These are phyloP conservation scores for Eupsilia transversa DNA, from an alignment of 2,888 invertebrate species.

Conservation along the genomic window DNA sequence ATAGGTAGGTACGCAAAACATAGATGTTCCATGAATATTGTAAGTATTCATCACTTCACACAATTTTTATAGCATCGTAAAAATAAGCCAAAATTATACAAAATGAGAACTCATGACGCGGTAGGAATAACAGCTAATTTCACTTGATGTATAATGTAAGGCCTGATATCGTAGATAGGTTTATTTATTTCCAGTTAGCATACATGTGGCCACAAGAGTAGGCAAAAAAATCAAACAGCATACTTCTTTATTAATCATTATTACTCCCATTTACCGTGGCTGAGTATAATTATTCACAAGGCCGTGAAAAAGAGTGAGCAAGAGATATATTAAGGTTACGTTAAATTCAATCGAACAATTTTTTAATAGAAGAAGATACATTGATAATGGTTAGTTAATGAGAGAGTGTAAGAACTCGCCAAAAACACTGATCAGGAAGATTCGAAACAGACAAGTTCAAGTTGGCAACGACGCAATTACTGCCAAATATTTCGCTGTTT, in stretches of 20 bases:
- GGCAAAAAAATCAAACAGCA: not conserved
- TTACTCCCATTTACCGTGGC: not conserved
- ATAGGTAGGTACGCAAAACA: not conserved
- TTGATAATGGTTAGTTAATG: too few species aligned
- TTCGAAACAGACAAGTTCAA: too few species aligned
- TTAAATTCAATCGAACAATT: not conserved
- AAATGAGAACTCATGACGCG: conserved; percentile 9
- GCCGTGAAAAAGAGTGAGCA: not conserved
- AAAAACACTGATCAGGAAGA: not conserved
- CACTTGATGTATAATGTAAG: not conserved
- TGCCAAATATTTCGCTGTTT: too few species aligned
- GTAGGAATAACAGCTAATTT: not conserved
- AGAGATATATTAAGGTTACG: too few species aligned
- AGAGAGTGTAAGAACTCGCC: not conserved
- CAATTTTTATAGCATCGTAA: conserved; percentile 39
- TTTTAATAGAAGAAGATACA: not conserved
- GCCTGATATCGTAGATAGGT: not conserved
- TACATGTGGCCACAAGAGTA: not conserved
- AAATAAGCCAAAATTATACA: conserved; percentile 11
- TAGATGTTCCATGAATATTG: conserved; percentile 25
- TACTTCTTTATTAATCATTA: not conserved
- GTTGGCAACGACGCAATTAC: too few species aligned
- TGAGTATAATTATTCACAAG: too few species aligned
- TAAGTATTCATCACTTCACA: conserved; percentile 28
- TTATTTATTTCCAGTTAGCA: not conserved